Conservation (phyloP, 2,888 invertebrate genomes). For the Drosophila hamatofila region DNA sequence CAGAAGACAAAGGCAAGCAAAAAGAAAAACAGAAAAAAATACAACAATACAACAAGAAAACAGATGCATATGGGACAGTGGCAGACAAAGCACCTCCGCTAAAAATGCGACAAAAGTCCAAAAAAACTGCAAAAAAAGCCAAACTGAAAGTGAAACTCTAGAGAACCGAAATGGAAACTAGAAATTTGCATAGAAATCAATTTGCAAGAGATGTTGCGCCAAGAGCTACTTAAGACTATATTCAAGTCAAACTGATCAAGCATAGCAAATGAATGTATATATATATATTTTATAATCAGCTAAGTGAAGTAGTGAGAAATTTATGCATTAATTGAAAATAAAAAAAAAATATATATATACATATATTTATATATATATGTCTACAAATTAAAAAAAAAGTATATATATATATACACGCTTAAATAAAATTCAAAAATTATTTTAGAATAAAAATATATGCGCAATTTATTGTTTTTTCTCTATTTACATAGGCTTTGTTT, state of each 20-base stretch:
- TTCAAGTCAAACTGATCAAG: background rate
- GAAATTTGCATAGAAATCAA: slow-evolving; percentile 83
- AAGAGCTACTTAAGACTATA: background rate
- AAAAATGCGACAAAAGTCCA: slow-evolving; percentile 76
- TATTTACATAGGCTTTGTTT: too few species aligned
- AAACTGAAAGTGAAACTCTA: slow-evolving; percentile 77
- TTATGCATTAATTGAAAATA: background rate
- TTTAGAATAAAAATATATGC: too few species aligned
- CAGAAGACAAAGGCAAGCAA: slow-evolving; percentile 68
- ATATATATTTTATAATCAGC: background rate
- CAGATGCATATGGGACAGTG: slow-evolving; percentile 39
- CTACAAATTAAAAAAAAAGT: too few species aligned
- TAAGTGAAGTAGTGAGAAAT: background rate
- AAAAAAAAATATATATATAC: background rate
- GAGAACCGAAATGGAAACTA: slow-evolving; percentile 77
- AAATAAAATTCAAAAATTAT: background rate
- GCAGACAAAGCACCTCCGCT: slow-evolving; percentile 49
- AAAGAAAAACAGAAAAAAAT: background rate
- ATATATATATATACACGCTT: background rate
- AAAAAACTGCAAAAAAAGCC: slow-evolving; percentile 56
- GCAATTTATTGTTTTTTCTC: too few species aligned
- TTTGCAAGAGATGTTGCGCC: slow-evolving; percentile 60
- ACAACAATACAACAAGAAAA: slow-evolving; percentile 26
- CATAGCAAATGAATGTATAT: slow-evolving; percentile 1
- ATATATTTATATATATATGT: background rate